Conservation (phyloP, 2,797 vertebrate species). For the Aplochiton taeniatus region DNA sequence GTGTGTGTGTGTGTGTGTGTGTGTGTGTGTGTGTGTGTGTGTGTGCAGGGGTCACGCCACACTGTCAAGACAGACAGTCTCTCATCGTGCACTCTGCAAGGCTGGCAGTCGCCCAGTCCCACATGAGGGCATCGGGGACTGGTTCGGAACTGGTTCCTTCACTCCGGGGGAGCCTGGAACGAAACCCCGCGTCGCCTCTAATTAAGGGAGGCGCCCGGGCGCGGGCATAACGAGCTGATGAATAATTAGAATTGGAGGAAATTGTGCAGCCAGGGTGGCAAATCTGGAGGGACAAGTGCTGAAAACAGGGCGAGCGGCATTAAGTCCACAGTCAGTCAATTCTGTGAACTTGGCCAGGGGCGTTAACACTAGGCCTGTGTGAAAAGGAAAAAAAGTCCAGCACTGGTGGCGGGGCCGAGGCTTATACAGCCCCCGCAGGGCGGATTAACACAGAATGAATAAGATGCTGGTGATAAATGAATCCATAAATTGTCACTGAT, state of each 20-base stretch:
- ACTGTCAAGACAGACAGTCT: slow-evolving; percentile 54
- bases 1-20: no score
- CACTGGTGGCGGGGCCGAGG: slow-evolving; percentile 85
- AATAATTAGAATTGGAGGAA: slow-evolving; percentile 89
- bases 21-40: no score
- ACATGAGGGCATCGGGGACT: slow-evolving; percentile 62
- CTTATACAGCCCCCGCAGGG: slow-evolving; percentile 64
- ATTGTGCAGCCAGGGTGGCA: slow-evolving; percentile 86
- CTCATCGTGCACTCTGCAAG: slow-evolving; percentile 50
- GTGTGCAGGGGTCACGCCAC: slow-evolving; percentile 58
- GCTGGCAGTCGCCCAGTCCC: slow-evolving; percentile 72
- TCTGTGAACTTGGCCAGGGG: slow-evolving; percentile 81
- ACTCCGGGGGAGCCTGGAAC: slow-evolving; percentile 76
- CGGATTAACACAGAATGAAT: slow-evolving; percentile 68
- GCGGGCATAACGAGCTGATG: slow-evolving; percentile 79
- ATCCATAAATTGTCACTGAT: slow-evolving; percentile 66
- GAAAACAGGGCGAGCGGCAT: slow-evolving; percentile 91
- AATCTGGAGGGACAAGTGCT: slow-evolving; percentile 96
- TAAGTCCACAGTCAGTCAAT: slow-evolving; percentile 94
- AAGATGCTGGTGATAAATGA: slow-evolving; percentile 71
- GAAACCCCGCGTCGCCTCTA: slow-evolving; percentile 76
- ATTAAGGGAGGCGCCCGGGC: slow-evolving; percentile 72
- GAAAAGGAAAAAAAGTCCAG: slow-evolving; percentile 77
- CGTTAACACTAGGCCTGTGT: slow-evolving; percentile 82
- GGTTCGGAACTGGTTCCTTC: slow-evolving; percentile 81